Conservation (phyloP, 2,113 vertebrate genomes). For the Percopsis transmontana region DNA sequence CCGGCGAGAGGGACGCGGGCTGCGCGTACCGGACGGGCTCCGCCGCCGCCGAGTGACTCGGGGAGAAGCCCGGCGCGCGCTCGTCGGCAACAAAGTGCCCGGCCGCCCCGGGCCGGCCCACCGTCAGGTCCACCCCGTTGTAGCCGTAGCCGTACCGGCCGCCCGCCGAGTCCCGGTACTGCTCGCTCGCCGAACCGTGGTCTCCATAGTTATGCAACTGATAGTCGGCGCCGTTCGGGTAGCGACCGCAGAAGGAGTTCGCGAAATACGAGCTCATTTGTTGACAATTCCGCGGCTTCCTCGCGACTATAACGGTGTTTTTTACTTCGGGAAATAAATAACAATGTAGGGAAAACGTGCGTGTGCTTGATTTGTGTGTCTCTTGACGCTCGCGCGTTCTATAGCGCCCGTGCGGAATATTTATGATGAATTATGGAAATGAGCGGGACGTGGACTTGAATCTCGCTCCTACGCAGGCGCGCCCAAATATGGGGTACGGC, state of each 20-base stretch:
- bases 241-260: constrained; percentile 99
- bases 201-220: constrained; percentile 99
- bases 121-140: constrained; percentile 99
- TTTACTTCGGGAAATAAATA: constrained; percentile 70
- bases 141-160: constrained; percentile 98
- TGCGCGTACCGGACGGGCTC: constrained; percentile 94
- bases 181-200: constrained; percentile 93
- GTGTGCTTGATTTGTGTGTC: constrained; percentile 99
- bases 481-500: constrained; percentile 99
- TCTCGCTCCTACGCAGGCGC: constrained; percentile 99
- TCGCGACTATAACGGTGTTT: constrained; percentile 75
- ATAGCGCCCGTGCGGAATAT: constrained; percentile 99
- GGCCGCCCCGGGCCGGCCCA: constrained; percentile 86
- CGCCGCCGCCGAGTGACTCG: constrained; percentile 82
- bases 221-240: constrained; percentile 99
- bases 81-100: constrained; percentile 94
- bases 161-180: constrained; percentile 94
- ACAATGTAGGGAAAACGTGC: constrained; percentile 38
- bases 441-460: constrained; percentile 99
- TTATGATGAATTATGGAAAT: constrained; percentile 99
- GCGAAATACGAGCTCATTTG: constrained; percentile 99
- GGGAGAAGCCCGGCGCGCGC: constrained; percentile 88
- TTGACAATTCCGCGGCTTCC: constrained; percentile 83
- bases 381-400: constrained; percentile 98
- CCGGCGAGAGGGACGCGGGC: constrained; percentile 86